Evolutionary conservation across 1,140 invertebrate species (phyloP).

Genomic region (Drosophila yakuba): DNA sequence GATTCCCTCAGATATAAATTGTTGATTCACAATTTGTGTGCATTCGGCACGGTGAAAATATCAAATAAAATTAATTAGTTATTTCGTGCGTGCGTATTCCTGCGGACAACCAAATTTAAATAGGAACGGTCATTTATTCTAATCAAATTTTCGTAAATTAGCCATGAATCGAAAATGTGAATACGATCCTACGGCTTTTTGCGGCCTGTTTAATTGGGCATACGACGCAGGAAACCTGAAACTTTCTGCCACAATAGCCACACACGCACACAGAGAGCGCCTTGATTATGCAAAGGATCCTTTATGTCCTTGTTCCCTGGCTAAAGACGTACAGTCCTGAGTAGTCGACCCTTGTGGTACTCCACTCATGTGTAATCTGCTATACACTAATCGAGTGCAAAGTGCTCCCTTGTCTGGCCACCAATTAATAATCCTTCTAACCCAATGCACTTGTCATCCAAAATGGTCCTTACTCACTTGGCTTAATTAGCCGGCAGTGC

Average conservation of each 20-base stretch:
- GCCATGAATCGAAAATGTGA: neutral
- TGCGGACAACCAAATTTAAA: neutral
- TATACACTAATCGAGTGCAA: constrained; percentile 21
- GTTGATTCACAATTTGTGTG: constrained; percentile 5
- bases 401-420: constrained; percentile 13
- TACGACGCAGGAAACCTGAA: constrained; percentile 17
- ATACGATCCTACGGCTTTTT: neutral
- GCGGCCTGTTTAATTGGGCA: constrained; percentile 20
- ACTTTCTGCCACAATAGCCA: constrained; percentile 1
- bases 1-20: constrained; percentile 1
- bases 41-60: constrained; percentile 3
- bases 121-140: neutral
- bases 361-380: constrained; percentile 13
- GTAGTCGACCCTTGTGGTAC: neutral
- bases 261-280: neutral
- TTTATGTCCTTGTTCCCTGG: neutral
- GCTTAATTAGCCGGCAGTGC: constrained; percentile 29
- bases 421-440: constrained; percentile 31
- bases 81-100: neutral
- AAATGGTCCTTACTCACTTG: constrained; percentile 42
- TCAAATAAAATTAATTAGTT: constrained; percentile 10
- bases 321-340: too few species aligned
- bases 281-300: constrained; percentile 5
- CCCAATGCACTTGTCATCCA: constrained; percentile 22
- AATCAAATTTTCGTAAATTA: neutral